Evolutionary conservation across 2,797 vertebrate species (phyloP).

Genomic region (Brotula barbata): DNA sequence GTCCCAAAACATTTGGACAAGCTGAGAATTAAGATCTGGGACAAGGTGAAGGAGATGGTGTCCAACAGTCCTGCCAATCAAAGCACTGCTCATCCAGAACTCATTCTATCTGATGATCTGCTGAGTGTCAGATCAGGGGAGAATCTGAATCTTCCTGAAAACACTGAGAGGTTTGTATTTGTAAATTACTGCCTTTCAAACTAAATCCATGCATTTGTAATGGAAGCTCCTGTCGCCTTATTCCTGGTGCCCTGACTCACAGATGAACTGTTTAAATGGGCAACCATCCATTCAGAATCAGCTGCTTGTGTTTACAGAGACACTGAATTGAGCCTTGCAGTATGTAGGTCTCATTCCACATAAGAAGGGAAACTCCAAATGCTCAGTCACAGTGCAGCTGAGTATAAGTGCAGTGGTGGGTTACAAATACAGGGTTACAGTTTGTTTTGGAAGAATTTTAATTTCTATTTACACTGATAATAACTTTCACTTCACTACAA

Average conservation of each 20-base stretch:
- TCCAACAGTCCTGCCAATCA: conserved; percentile 40
- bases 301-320: too few species aligned
- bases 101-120: conserved; percentile 38
- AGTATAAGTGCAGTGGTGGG: conserved; percentile 17
- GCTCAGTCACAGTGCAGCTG: conserved; percentile 11
- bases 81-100: conserved; percentile 26
- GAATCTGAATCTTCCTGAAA: conserved; percentile 5
- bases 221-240: conserved; percentile 37
- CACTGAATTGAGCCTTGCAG: not conserved
- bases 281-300: not conserved
- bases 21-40: conserved; percentile 38
- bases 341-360: conserved; percentile 33
- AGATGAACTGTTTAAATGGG: conserved; percentile 18
- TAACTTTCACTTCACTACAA: too few species aligned
- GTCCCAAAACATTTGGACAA: conserved; percentile 40
- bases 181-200: too few species aligned
- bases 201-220: fast-evolving
- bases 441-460: too few species aligned
- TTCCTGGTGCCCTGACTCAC: conserved; percentile 24
- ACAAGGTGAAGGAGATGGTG: conserved; percentile 35
- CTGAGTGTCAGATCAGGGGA: not conserved
- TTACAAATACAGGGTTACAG: too few species aligned
- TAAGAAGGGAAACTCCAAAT: conserved; percentile 65
- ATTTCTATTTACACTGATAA: too few species aligned
- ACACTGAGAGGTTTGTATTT: conserved; percentile 45